A percentile compares a stretch with the other conserved stretches of the same genome.
Conservation (phyloP, 2,888 invertebrate species). For the Dimorphilus gyrociliatus region DNA sequence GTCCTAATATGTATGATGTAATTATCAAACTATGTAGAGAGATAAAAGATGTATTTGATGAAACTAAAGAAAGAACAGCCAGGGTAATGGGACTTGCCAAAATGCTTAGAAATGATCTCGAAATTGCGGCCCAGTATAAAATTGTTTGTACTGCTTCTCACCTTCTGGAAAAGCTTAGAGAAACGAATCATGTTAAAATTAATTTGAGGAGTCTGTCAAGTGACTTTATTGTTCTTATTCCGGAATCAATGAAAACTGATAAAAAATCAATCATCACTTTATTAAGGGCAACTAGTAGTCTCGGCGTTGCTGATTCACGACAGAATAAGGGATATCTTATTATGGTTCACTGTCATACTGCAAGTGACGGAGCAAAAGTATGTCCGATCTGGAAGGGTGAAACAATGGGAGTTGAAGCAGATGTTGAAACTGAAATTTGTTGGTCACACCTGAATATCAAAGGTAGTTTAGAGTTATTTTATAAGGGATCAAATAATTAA, state of each 20-base stretch:
- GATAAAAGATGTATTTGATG: conserved; percentile 59
- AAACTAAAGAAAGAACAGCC: conserved; percentile 58
- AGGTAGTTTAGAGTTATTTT: too few relatives aligned
- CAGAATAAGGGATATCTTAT: too few relatives aligned
- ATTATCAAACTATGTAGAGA: conserved; percentile 54
- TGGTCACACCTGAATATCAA: conserved; percentile 38
- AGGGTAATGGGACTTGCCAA: conserved; percentile 67
- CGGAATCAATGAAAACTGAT: too few relatives aligned
- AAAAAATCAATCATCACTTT: too few relatives aligned
- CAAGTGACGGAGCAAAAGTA: conserved; percentile 3
- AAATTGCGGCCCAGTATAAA: conserved; percentile 41
- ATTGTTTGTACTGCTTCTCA: conserved; percentile 32
- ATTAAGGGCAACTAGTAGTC: too few relatives aligned
- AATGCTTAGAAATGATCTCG: conserved; percentile 52
- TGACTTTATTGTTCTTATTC: too few relatives aligned
- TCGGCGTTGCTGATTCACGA: too few relatives aligned
- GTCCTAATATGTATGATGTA: too few relatives aligned
- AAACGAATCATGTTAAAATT: conserved; percentile 38
- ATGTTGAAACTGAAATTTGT: conserved; percentile 40
- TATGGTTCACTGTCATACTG: conserved; percentile 2
- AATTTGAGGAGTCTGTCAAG: too few relatives aligned
- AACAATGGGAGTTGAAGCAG: conserved; percentile 34
- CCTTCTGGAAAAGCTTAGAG: conserved; percentile 40
- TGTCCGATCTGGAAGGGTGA: conserved; percentile 31
- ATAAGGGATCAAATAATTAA: too few relatives aligned